Percentiles rank a stretch among this genome's conserved stretches.
These are phyloP conservation scores for Blomia tropicalis DNA, from an alignment of 2,888 invertebrate species.

Conservation along the genomic window DNA sequence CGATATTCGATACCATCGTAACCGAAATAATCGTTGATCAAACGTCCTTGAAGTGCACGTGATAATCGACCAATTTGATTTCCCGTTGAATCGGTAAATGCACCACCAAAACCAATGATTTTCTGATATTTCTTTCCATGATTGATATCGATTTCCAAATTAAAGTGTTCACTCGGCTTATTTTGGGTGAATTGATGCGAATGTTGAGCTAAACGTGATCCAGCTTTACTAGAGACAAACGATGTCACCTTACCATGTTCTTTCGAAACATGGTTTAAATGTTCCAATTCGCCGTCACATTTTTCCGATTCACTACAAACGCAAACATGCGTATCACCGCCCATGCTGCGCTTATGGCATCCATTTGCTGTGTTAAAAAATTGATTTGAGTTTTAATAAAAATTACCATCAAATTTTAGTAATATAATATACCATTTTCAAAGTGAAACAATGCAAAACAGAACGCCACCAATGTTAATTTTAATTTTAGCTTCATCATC, in stretches of 20 bases:
- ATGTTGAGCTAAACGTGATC: not conserved
- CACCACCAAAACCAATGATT: conserved; percentile 69
- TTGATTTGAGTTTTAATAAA: no score
- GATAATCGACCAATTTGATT: conserved; percentile 53
- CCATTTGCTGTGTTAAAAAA: not conserved
- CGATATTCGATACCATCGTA: conserved; percentile 54
- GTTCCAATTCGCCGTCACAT: not conserved
- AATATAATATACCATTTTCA: no score
- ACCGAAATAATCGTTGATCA: conserved; percentile 41
- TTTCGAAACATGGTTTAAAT: not conserved
- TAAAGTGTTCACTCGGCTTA: not conserved
- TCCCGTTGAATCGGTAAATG: conserved; percentile 54
- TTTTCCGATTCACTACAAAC: not conserved
- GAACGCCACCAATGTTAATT: no score
- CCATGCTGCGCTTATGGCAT: not conserved
- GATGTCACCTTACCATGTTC: not conserved
- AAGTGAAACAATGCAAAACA: no score
- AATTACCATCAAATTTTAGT: no score
- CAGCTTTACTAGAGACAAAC: not conserved
- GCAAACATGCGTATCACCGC: not conserved
- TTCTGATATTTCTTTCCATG: conserved; percentile 42
- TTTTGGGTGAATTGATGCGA: not conserved
- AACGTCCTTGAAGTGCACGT: conserved; percentile 39
- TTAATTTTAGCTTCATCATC: no score
- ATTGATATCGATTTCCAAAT: conserved; percentile 24